These are phyloP conservation scores for Odontomyia ornata DNA, from an alignment of 2,888 invertebrate genomes.

Conservation along the genomic window DNA sequence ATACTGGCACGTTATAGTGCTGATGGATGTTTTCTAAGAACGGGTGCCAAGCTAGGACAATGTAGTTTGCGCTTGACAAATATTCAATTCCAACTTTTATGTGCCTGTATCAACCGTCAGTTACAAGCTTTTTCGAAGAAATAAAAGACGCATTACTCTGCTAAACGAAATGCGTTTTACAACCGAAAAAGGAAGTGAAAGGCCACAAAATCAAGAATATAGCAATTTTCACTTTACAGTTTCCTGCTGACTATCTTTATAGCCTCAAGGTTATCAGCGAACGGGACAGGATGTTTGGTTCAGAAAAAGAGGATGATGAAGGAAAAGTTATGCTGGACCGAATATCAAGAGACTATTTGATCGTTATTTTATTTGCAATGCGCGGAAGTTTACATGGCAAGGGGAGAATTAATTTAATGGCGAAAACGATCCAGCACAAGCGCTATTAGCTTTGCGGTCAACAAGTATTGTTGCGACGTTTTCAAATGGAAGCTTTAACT, in stretches of 20 bases:
- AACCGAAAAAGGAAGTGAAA: not conserved
- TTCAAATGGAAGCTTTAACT: not conserved
- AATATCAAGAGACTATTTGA: too few relatives aligned
- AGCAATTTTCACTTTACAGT: not conserved
- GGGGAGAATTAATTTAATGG: not conserved
- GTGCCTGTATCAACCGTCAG: not conserved
- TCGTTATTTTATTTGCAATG: not conserved
- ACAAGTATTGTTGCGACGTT: not conserved
- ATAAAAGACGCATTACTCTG: not conserved
- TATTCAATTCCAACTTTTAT: not conserved
- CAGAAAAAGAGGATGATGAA: not conserved
- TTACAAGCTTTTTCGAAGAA: not conserved
- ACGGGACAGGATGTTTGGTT: not conserved
- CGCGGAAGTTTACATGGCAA: not conserved
- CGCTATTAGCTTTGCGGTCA: not conserved
- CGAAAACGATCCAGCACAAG: not conserved
- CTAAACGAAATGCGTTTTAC: not conserved
- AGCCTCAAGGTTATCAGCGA: not conserved
- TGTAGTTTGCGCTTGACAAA: not conserved
- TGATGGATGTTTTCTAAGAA: not conserved
- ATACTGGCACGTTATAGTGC: not conserved
- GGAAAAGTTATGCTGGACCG: too few relatives aligned
- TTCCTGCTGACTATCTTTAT: slow-evolving; percentile 9
- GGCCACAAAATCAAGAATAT: not conserved
- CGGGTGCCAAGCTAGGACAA: not conserved